These are phyloP conservation scores for Ophonus ardosiacus DNA, from an alignment of 2,888 invertebrate genomes.

Conservation along the genomic window DNA sequence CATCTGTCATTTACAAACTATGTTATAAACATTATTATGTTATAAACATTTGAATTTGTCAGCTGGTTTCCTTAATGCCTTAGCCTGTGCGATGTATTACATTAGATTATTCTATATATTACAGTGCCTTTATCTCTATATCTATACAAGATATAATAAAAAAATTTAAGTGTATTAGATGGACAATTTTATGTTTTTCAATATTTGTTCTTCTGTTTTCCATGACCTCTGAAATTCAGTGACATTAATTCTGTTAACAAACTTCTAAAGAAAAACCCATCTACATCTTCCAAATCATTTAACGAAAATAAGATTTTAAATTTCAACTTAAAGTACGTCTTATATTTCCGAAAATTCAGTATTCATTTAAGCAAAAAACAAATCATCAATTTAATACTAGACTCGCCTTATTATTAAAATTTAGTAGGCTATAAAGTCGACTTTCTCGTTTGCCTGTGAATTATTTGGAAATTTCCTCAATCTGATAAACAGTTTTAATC, in stretches of 20 bases:
- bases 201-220: background rate
- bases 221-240: background rate
- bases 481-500: conserved; percentile 59
- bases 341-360: background rate
- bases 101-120: no score
- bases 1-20: no score
- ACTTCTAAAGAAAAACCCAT: background rate
- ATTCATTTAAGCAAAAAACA: background rate
- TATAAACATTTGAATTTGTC: no score
- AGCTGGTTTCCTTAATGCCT: no score
- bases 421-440: conserved; percentile 52
- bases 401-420: conserved; percentile 44
- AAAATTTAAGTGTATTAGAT: no score
- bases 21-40: no score
- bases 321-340: background rate
- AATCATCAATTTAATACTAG: conserved; percentile 16
- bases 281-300: conserved; percentile 11
- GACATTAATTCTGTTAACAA: background rate
- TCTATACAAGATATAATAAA: no score
- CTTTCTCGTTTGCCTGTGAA: conserved; percentile 34
- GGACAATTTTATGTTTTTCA: no score
- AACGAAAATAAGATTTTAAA: background rate
- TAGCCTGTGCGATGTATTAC: no score
- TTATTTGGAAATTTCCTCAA: conserved; percentile 47
- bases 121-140: no score